phyloP scores from a whole-genome alignment of 1,140 invertebrate species.

The Adelges cooleyi region DNA sequence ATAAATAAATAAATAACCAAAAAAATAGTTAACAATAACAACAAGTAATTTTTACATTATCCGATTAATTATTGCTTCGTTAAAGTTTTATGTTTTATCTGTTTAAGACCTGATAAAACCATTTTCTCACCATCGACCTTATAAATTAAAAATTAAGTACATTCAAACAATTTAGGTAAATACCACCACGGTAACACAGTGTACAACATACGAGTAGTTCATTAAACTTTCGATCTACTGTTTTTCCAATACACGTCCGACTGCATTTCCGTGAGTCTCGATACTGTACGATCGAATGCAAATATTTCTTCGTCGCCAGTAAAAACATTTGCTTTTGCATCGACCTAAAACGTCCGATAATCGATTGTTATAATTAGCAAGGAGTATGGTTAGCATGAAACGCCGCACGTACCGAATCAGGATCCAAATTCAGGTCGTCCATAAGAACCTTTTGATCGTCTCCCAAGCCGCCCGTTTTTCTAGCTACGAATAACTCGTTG shows the following conservation, averaged over 20 bases:
- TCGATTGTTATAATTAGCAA: neutral
- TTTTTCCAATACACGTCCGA: conserved; percentile 81
- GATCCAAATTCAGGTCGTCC: conserved; percentile 80
- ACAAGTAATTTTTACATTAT: too few relatives aligned
- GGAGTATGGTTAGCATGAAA: too few relatives aligned
- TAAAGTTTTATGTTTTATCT: too few relatives aligned
- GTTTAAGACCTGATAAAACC: too few relatives aligned
- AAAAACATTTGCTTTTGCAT: conserved; percentile 72
- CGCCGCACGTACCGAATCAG: conserved; percentile 40
- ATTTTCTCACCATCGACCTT: too few relatives aligned
- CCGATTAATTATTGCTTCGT: too few relatives aligned
- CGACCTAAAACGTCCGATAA: conserved; percentile 50
- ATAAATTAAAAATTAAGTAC: too few relatives aligned
- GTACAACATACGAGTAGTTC: too few relatives aligned
- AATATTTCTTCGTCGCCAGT: conserved; percentile 96
- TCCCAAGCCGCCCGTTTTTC: conserved; percentile 18
- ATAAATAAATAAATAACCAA: too few relatives aligned
- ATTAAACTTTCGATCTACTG: conserved; percentile 16
- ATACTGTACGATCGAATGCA: conserved; percentile 88
- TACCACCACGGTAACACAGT: too few relatives aligned
- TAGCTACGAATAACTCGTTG: conserved; percentile 56
- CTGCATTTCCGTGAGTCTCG: conserved; percentile 90
- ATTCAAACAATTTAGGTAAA: too few relatives aligned
- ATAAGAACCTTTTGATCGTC: conserved; percentile 59
- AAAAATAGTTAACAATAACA: too few relatives aligned